A percentile compares a stretch with the other conserved stretches of the same genome.
Conservation (phyloP, 1,140 invertebrate genomes). For the Cherax quadricarinatus region DNA sequence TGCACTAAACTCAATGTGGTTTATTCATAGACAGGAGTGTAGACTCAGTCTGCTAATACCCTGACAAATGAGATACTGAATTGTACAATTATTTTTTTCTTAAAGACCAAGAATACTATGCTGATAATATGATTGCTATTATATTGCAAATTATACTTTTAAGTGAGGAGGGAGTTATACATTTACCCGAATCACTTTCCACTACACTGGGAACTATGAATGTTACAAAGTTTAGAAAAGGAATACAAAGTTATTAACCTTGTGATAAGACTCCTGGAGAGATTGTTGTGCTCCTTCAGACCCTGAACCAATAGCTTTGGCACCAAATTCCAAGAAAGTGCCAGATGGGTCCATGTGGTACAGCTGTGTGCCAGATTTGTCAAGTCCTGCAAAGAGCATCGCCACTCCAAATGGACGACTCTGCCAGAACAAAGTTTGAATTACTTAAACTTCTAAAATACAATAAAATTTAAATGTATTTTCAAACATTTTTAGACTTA, state of each 20-base stretch:
- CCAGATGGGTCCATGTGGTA: conserved; percentile 99
- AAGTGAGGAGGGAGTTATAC: too few species aligned
- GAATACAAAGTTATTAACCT: conserved; percentile 78
- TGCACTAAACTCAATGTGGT: too few species aligned
- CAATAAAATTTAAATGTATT: background rate
- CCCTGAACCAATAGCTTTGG: conserved; percentile 99
- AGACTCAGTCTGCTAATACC: too few species aligned
- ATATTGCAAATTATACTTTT: too few species aligned
- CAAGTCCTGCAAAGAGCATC: conserved; percentile 91
- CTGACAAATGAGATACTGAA: too few species aligned
- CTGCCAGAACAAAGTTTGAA: conserved; percentile 75
- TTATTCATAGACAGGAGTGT: too few species aligned
- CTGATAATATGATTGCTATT: too few species aligned
- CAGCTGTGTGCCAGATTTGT: conserved; percentile 87
- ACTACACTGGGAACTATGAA: background rate
- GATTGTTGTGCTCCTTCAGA: conserved; percentile 99
- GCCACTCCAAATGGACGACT: conserved; percentile 99
- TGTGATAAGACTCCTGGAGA: conserved; percentile 91
- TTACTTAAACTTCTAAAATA: background rate
- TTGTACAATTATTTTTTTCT: too few species aligned
- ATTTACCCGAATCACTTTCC: too few species aligned
- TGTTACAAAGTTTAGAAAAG: background rate
- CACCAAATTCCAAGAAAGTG: conserved; percentile 98
- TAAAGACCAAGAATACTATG: too few species aligned
- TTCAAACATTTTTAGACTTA: too few species aligned